Conservation (phyloP, 2,797 vertebrate genomes). For the Sebastes minor region DNA sequence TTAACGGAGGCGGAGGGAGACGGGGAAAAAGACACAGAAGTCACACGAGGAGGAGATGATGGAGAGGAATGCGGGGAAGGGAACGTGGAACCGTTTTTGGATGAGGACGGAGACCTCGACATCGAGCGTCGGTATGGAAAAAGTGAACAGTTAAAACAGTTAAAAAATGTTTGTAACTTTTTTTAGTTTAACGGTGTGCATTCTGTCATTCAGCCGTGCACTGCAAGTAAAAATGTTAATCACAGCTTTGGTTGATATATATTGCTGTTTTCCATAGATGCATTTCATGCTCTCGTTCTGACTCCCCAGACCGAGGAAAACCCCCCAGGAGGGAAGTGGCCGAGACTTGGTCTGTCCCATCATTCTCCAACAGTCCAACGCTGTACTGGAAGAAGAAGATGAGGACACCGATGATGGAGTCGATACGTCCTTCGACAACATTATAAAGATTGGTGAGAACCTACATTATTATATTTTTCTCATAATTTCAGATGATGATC, state of each 20-base stretch:
- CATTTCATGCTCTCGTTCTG: not conserved
- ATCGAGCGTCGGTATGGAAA: slow-evolving; percentile 78
- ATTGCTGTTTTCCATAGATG: not conserved
- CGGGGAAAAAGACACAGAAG: not conserved
- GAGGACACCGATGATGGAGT: not conserved
- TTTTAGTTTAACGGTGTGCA: too few species aligned
- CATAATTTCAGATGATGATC: not conserved
- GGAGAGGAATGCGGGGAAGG: not conserved
- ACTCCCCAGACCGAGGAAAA: not conserved
- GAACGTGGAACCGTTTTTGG: slow-evolving; percentile 63
- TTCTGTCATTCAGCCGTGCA: not conserved
- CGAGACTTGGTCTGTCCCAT: not conserved
- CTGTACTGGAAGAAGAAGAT: not conserved
- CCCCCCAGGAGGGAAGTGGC: not conserved
- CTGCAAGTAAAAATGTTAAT: not conserved
- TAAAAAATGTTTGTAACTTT: too few species aligned
- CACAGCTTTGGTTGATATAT: not conserved
- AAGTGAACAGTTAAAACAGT: not conserved
- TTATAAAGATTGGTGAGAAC: not conserved
- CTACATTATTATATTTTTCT: not conserved
- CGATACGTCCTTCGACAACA: not conserved
- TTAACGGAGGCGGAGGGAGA: not conserved
- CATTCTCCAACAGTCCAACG: not conserved
- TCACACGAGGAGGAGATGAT: not conserved
- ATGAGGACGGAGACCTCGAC: slow-evolving; percentile 92